Conservation (phyloP, 2,888 invertebrate species). For the Lomographa bimaculata region DNA sequence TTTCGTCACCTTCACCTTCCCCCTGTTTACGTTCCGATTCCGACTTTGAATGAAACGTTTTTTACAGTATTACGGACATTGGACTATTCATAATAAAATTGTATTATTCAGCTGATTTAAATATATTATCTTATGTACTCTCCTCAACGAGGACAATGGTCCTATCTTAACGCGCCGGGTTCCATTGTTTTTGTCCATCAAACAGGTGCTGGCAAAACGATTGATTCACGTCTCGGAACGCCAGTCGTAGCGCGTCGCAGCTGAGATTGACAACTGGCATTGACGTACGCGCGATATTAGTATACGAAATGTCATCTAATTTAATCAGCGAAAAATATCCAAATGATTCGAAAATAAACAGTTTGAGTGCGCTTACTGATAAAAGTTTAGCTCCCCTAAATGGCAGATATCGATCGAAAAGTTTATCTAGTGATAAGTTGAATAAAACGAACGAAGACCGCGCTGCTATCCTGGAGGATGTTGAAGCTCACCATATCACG, state of each 20-base stretch:
- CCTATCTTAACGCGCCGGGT: slow-evolving; percentile 53
- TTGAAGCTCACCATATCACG: slow-evolving; percentile 67
- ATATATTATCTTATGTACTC: slow-evolving; percentile 31
- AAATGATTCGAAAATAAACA: slow-evolving; percentile 68
- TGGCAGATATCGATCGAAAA: slow-evolving; percentile 70
- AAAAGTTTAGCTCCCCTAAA: slow-evolving; percentile 67
- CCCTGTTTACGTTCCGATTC: slow-evolving; percentile 41
- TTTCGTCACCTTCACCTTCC: slow-evolving; percentile 14
- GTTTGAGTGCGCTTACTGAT: slow-evolving; percentile 69
- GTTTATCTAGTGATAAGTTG: slow-evolving; percentile 80
- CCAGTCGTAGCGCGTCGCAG: slow-evolving; percentile 63
- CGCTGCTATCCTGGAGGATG: slow-evolving; percentile 73
- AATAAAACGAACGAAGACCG: slow-evolving; percentile 72
- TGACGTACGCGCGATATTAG: slow-evolving; percentile 58
- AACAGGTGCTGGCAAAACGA: slow-evolving; percentile 57
- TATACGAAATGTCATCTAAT: slow-evolving; percentile 72
- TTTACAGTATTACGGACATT: slow-evolving; percentile 32
- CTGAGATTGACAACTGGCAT: slow-evolving; percentile 63
- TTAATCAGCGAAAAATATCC: slow-evolving; percentile 66
- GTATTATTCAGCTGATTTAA: slow-evolving; percentile 42
- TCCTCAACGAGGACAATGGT: slow-evolving; percentile 40
- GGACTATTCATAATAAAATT: not conserved
- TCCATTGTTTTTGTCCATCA: slow-evolving; percentile 61
- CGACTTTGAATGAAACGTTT: slow-evolving; percentile 48
- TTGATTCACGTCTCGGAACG: slow-evolving; percentile 52